Evolutionary conservation across 1,140 invertebrate species (phyloP).

Genomic region (Sycophila sp.): DNA sequence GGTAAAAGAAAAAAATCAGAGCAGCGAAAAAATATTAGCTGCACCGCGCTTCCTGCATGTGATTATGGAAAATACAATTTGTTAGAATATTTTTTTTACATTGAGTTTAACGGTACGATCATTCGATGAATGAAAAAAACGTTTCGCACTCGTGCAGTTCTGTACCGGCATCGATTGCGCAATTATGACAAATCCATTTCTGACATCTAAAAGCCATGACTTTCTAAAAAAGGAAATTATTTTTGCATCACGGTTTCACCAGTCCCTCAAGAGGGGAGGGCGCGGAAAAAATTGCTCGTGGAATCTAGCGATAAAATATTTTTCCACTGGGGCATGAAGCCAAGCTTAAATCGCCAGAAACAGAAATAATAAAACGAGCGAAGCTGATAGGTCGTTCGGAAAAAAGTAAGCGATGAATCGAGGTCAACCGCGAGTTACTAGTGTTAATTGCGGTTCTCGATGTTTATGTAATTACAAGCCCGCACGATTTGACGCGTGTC

Average conservation of each 20-base stretch:
- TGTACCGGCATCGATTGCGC: no score
- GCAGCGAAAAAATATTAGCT: no score
- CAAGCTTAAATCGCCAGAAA: background rate
- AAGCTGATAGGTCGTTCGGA: background rate
- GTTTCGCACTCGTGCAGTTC: no score
- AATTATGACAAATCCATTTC: background rate
- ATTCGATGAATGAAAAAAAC: no score
- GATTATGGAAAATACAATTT: no score
- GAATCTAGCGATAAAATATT: constrained; percentile 2
- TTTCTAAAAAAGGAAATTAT: constrained; percentile 11
- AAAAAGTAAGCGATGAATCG: constrained; percentile 2
- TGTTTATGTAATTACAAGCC: constrained; percentile 14
- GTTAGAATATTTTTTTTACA: background rate
- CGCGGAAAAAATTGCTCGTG: background rate
- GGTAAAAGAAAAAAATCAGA: background rate
- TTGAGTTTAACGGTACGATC: background rate
- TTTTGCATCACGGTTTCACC: background rate
- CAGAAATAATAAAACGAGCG: background rate
- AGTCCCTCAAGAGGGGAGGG: background rate
- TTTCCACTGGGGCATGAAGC: background rate
- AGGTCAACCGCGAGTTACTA: background rate
- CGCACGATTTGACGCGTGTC: background rate
- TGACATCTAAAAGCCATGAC: background rate
- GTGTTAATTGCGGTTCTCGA: constrained; percentile 1
- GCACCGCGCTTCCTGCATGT: no score